Conservation (phyloP, 2,888 invertebrate species). For the Spialia ferax region DNA sequence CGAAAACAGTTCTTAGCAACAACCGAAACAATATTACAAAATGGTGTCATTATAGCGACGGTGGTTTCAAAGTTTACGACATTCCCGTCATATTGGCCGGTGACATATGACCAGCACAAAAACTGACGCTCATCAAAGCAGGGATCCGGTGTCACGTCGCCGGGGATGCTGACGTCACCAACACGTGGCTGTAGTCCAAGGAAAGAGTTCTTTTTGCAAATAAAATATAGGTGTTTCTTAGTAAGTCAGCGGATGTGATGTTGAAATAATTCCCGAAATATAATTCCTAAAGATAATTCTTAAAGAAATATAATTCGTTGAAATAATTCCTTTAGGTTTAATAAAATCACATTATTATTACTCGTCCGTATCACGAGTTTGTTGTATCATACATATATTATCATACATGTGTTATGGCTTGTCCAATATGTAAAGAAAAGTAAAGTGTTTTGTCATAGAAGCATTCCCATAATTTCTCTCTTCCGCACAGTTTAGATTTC, state of each 20-base stretch:
- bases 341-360: no score
- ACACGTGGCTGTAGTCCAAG: not conserved
- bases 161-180: slow-evolving; percentile 9
- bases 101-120: slow-evolving; percentile 18
- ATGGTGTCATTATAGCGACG: not conserved
- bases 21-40: slow-evolving; percentile 7
- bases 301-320: no score
- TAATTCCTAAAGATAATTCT: slow-evolving; percentile 62
- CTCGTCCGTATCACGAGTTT: no score
- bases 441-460: no score
- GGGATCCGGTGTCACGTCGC: slow-evolving; percentile 13
- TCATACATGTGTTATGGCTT: no score
- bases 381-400: no score
- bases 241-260: not conserved
- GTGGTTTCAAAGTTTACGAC: slow-evolving; percentile 30
- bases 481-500: no score
- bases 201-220: slow-evolving; percentile 5
- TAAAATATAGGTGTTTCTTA: not conserved
- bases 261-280: slow-evolving; percentile 91
- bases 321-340: no score
- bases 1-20: not conserved
- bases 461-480: no score
- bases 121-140: slow-evolving; percentile 21
- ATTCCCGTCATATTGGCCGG: slow-evolving; percentile 1
- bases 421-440: no score